Base-by-base conservation (phyloP, 1,140 invertebrate species). In the Sitobion miscanthi region DNA sequence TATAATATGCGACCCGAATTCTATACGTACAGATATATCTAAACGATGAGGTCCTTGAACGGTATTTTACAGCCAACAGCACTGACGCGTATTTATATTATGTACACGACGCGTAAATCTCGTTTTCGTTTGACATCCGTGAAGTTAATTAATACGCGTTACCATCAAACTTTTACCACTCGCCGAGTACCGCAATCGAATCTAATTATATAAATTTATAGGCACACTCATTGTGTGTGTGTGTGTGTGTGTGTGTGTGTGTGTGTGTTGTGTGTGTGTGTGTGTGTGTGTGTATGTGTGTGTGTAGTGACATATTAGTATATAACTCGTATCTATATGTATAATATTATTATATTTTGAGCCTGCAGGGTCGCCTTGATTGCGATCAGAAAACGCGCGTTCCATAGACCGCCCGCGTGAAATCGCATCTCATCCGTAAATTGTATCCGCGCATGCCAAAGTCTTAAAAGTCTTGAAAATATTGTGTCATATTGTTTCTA, bases 51-150 rank as follows among this genome's bases (percentile, higher is more conserved):
- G 69, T 91, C 62, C 90, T 91, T 91, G 90, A 77, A 82, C 20
- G 30, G 42, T 91, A 91, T 62, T 62, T 91, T 49, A 82, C 30
- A 35, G 38, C 38, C 38, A 38, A 1, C 38, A 38, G 49, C 23
- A 45, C 54, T 77, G 62, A 77, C 62, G 62, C 21, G 7, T 90
- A 38, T 21, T n/a, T 25, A 38, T 87, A 25, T 25, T 25, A 62
- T 1, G 23, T 62, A 7, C 38, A 20, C 45, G 62, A 77, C 62
- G 62, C 45, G 30, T 77, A 91, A 77, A 91, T 91, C 57, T 90
- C 38, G 89, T 62, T 91, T 91, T 91, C 90, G 57, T 69, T 91
- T 91, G 90, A 91, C 90, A 91, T 91, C 90, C 90, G 90, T 91
- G 90, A 91, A 91, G 54, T 69, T 91, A 42, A 77, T 77, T 77